Evolutionary conservation across 2,888 invertebrate genomes (phyloP), one percentile per base, ranked within the genome.

Genomic region (Corythucha ciliata): DNA sequence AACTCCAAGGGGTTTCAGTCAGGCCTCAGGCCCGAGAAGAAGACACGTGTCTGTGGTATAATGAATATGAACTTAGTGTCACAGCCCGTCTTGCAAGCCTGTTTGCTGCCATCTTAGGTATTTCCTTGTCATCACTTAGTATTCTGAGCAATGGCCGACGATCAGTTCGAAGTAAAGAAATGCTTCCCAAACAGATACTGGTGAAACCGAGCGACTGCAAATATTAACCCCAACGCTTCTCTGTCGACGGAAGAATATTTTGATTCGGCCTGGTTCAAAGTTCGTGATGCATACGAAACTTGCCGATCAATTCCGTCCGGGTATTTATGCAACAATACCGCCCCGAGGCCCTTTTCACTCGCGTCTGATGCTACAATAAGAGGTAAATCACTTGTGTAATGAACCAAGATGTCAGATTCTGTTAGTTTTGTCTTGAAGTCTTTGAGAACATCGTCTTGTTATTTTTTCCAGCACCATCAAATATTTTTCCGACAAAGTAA

Each of bases 91-190:
- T 14, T 18, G n/a, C 22, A 10, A 44, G 29, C 8, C 42, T 4
- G 22, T 22, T 42, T 26, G 42, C 42, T 20, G 42, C 42, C 22
- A 42, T 5, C 14, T 24, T 42, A 5, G 42, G 42, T 24, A 42
- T 14, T 42, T 42, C 42, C 10, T 6, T 4, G 4, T 42, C 14
- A 8, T 42, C 42, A n/a, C 24, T 7, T 5, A 42, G 18, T 4
- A 42, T 7, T 4, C 14, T 5, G 3, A 25, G 16, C 6, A 44
- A 14, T 12, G 44, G 44, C 16, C 32, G 27, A 21, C 32, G 44
- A 21, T 44, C 42, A 4, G 44, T 26, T 5, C 16, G 5, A 27
- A 44, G n/a, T 3, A 14, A 18, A 32, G 20, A 44, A 44, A n/a
- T 26, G 29, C 6, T 21, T 7, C 27, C 44, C 44, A 7, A 10